Percentiles rank a stretch among this genome's conserved stretches.
Evolutionary conservation across 2,888 invertebrate genomes (phyloP).

Genomic region (Itoplectis maculator): DNA sequence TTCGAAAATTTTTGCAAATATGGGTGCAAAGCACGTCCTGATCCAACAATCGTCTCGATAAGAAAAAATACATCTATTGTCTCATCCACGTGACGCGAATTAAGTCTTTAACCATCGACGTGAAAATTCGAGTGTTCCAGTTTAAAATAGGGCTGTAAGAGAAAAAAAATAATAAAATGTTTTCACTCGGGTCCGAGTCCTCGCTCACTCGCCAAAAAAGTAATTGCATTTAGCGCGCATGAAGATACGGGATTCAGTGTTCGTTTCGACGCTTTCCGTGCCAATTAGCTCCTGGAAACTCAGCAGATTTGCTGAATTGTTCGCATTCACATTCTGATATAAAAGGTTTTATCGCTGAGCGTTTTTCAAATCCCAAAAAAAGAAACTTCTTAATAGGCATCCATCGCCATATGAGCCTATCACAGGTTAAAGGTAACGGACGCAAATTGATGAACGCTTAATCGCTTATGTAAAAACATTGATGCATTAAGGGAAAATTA

Average conservation of each 20-base stretch:
- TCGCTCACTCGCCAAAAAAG: slow-evolving; percentile 21
- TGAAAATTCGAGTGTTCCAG: slow-evolving; percentile 47
- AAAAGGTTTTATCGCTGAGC: slow-evolving; percentile 18
- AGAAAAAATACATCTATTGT: slow-evolving; percentile 25
- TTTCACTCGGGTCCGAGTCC: slow-evolving; percentile 12
- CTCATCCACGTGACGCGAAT: not conserved
- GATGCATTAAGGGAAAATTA: slow-evolving; percentile 76
- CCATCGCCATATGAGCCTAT: not conserved
- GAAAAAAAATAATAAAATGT: slow-evolving; percentile 31
- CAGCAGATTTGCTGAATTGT: slow-evolving; percentile 29
- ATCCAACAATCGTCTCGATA: slow-evolving; percentile 1
- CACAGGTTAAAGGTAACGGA: not conserved
- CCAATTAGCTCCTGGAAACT: slow-evolving; percentile 45
- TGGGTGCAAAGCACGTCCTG: not conserved
- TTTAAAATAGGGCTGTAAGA: slow-evolving; percentile 28
- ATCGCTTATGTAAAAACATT: not conserved
- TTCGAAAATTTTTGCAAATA: not conserved
- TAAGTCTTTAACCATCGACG: slow-evolving; percentile 11
- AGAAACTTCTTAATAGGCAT: slow-evolving; percentile 6
- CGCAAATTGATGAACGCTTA: not conserved
- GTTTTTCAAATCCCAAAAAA: slow-evolving; percentile 15
- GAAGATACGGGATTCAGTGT: slow-evolving; percentile 48
- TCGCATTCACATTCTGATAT: slow-evolving; percentile 1
- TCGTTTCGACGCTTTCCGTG: slow-evolving; percentile 34
- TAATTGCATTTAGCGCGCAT: slow-evolving; percentile 46